Evolutionary conservation across 2,888 invertebrate genomes (phyloP).

Genomic region (Poecilus cupreus): DNA sequence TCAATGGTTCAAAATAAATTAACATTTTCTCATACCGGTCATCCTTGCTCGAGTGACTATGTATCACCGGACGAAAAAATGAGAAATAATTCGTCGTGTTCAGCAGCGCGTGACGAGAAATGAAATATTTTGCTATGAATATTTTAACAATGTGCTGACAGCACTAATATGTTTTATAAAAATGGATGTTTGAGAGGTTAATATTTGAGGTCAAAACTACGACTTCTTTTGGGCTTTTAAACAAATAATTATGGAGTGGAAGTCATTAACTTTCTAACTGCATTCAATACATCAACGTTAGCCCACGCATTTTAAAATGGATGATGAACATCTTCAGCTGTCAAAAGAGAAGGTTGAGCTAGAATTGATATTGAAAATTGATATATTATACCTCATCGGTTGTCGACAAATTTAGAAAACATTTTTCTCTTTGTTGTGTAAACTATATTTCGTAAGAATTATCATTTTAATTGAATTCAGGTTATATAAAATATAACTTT

Average conservation of each 20-base stretch:
- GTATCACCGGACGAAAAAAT: neutral
- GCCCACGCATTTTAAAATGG: slow-evolving; percentile 7
- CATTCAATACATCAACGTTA: slow-evolving; percentile 20
- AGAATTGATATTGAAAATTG: slow-evolving; percentile 9
- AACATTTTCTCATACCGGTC: slow-evolving; percentile 47
- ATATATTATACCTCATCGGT: neutral
- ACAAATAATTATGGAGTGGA: slow-evolving; percentile 36
- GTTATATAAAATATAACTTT: slow-evolving; percentile 39
- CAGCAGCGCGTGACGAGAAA: slow-evolving; percentile 13
- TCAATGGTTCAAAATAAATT: slow-evolving; percentile 59
- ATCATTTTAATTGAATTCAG: slow-evolving; percentile 39
- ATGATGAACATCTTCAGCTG: slow-evolving; percentile 3
- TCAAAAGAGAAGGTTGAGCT: no score
- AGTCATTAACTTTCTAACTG: slow-evolving; percentile 48
- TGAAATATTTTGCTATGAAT: slow-evolving; percentile 48
- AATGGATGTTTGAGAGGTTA: slow-evolving; percentile 42
- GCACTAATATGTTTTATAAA: slow-evolving; percentile 6
- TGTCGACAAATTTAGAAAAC: neutral
- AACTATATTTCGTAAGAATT: slow-evolving; percentile 26
- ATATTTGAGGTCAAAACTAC: slow-evolving; percentile 13
- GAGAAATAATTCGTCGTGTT: slow-evolving; percentile 18
- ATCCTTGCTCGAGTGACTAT: slow-evolving; percentile 13
- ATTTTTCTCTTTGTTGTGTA: slow-evolving; percentile 4
- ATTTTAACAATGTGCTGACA: slow-evolving; percentile 49
- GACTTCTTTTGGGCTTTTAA: slow-evolving; percentile 12